phyloP scores from a whole-genome alignment of 53 echinoderm and acorn worm species.

The Temnopleurus reevesii region DNA sequence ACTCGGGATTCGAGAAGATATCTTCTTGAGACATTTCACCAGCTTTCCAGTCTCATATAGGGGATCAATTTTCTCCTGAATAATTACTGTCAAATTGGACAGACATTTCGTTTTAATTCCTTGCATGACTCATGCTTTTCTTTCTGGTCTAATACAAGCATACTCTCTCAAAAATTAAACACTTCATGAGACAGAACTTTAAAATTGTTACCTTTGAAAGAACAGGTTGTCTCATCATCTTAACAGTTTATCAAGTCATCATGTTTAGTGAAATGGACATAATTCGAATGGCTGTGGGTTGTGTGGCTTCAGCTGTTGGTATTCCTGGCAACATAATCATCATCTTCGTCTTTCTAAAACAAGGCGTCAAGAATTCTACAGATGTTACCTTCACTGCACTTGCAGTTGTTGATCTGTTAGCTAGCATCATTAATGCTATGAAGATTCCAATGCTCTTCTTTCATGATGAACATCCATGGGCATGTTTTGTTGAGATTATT shows the following conservation, averaged over 20 bases:
- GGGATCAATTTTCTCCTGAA: too few species aligned
- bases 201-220: too few species aligned
- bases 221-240: background rate
- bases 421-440: background rate
- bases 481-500: constrained; percentile 22
- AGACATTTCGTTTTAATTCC: too few species aligned
- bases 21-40: too few species aligned
- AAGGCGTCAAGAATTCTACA: constrained; percentile 2
- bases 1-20: too few species aligned
- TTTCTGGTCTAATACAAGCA: too few species aligned
- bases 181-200: too few species aligned
- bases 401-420: constrained; percentile 25
- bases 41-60: too few species aligned
- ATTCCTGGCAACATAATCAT: constrained; percentile 30
- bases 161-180: too few species aligned
- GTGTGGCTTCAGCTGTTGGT: constrained; percentile 12
- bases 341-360: background rate
- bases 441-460: constrained; percentile 25
- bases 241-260: too few species aligned
- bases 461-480: constrained; percentile 5
- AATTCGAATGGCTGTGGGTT: background rate
- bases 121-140: too few species aligned
- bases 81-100: too few species aligned
- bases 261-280: background rate
- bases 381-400: constrained; percentile 27